Evolutionary conservation across 2,888 invertebrate genomes (phyloP), one percentile per base, ranked within the genome.

Genomic region (Meta bourneti): DNA sequence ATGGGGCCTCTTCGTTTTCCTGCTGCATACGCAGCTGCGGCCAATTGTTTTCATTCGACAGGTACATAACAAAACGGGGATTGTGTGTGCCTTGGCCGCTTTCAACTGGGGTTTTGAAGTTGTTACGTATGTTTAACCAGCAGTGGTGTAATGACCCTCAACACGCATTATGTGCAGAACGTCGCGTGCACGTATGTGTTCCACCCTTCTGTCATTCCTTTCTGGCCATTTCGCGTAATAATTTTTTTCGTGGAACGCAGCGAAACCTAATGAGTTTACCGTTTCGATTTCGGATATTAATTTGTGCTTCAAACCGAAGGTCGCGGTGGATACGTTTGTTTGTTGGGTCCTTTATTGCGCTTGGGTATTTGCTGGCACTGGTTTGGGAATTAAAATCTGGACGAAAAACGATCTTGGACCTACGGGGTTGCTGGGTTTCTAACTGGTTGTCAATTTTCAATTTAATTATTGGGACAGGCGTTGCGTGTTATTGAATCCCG

Each of bases 121-220:
- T 75, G 75, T 75, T 75, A 75, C 75, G 75, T 75, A 48, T 75
- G 75, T 48, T 75, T 75, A 75, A 75, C 48, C 61, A 61, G 34
- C 34, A 20, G 7, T 71, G 75, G 75, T 48, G 75, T 75, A 75
- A 48, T 75, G 75, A 75, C 75, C 75, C 72, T 72, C 72, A 19
- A 75, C 48, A 48, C 48, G 75, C 48, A 75, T 75, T 7, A 48
- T 13, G 75, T 48, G 6, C 48, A 16, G 13, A 7, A n/a, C n/a
- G n/a, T 71, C 20, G 71, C 71, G 71, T 75, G 75, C 48, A 16
- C 34, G 75, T 16, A 7, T n/a, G 2, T n/a, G 75, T 75, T 72
- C 20, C 19, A 19, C 72, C 72, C 34, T 61, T 61, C 16, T 61
- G 61, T 61, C 72, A 19, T 9, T 34, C 19, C 19, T 72, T n/a